Evolutionary conservation across 2,888 invertebrate genomes (phyloP), one percentile per base, ranked within the genome.

Genomic region (Acanthosoma haemorrhoidale): DNA sequence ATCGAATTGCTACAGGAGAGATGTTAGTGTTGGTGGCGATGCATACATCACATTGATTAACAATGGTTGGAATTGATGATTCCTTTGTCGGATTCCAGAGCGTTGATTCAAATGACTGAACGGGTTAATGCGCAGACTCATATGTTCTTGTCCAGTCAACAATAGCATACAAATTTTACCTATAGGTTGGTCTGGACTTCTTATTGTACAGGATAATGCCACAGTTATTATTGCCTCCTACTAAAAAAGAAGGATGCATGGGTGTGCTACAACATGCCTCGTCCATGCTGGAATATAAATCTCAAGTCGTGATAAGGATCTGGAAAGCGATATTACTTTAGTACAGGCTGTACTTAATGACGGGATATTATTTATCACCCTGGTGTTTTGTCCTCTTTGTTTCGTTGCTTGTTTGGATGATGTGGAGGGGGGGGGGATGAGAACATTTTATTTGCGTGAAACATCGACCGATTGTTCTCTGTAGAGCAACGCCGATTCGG

Each of bases 331-430:
- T 51, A 25, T 25, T 25, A 51, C 51, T 51, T n/a, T 51, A 51
- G n/a, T 51, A 51, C 51, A 2, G 51, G 1, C 51, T 51, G 6
- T 51, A 25, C 25, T 51, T 51, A 29, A 25, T 51, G 25, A 51
- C 21, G 25, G n/a, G n/a, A 51, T 51, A 51, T 51, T 51, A 13
- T 51, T 51, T 51, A 51, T 25, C 21, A 25, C 25, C 51, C 13
- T 25, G 21, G 21, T 51, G 51, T 51, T 51, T 51, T 51, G 43
- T n/a, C n/a, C 51, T 51, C 51, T 51, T 51, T 51, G 29, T 51
- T 51, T 25, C 25, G n/a, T n/a, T n/a, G n/a, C n/a, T n/a, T n/a
- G n/a, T 51, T 25, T 9, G 4, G 25, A 25, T 51, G n/a, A n/a
- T n/a, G n/a, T n/a, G n/a, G n/a, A n/a, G n/a, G n/a, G n/a, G n/a